Conservation (phyloP, 2,113 vertebrate genomes). For the Promerops cafer region DNA sequence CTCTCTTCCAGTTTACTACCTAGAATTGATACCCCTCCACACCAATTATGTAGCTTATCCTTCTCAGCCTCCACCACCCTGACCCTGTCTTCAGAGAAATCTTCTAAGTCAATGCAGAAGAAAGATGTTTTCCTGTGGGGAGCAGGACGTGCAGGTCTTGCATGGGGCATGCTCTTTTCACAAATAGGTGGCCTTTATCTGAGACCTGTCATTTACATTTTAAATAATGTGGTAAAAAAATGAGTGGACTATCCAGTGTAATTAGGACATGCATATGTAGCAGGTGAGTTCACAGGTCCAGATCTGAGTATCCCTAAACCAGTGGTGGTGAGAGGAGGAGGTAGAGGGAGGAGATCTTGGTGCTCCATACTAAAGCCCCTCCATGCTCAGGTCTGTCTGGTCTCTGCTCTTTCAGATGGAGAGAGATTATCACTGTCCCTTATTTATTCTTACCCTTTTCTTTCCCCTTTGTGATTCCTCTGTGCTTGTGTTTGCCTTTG, state of each 20-base stretch:
- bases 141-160: neutral
- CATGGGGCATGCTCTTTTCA: neutral
- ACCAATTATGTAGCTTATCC: neutral
- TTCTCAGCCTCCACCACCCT: neutral
- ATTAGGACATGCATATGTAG: neutral
- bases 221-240: neutral
- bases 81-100: neutral
- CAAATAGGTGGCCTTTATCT: slow-evolving; percentile 4
- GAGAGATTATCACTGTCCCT: neutral
- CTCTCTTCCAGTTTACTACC: neutral
- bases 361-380: neutral
- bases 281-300: neutral
- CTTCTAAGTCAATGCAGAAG: neutral
- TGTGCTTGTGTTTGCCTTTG: slow-evolving; percentile 1
- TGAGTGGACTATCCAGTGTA: neutral
- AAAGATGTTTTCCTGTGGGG: neutral
- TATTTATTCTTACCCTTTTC: neutral
- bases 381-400: neutral
- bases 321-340: neutral
- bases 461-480: neutral
- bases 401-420: neutral
- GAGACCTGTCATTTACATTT: slow-evolving; percentile 4
- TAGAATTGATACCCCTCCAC: neutral
- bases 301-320: neutral
- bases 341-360: neutral